phyloP scores from a whole-genome alignment of 2,113 vertebrate species.

The Stigmatopora nigra region DNA sequence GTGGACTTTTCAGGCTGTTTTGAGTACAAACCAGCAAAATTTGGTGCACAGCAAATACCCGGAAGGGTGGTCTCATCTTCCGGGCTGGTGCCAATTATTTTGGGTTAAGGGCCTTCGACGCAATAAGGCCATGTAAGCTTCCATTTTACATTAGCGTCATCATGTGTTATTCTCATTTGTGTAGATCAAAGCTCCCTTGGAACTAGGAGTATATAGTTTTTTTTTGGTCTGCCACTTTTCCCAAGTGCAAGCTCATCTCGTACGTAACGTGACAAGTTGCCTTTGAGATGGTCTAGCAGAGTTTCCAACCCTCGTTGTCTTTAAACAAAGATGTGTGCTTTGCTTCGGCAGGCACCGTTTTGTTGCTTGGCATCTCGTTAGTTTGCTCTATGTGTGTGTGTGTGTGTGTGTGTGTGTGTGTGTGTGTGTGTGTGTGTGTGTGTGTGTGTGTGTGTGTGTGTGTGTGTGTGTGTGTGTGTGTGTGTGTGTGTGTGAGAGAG shows the following conservation, averaged over 20 bases:
- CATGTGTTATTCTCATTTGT: conserved; percentile 3
- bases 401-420: conserved; percentile 69
- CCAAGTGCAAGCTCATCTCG: conserved; percentile 51
- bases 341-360: conserved; percentile 57
- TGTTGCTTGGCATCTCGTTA: conserved; percentile 63
- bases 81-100: background rate
- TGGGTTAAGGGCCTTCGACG: conserved; percentile 40
- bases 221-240: conserved; percentile 41
- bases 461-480: conserved; percentile 23
- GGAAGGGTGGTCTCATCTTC: background rate
- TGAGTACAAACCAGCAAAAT: too few relatives aligned
- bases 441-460: conserved; percentile 70
- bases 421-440: conserved; percentile 70
- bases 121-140: conserved; percentile 44
- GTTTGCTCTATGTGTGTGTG: conserved; percentile 46
- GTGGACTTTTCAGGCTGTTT: too few relatives aligned
- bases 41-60: too few relatives aligned
- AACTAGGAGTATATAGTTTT: background rate
- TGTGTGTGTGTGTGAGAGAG: conserved; percentile 45
- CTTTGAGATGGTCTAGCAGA: conserved; percentile 39
- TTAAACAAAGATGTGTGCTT: conserved; percentile 53
- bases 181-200: background rate
- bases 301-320: conserved; percentile 54
- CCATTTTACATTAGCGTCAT: background rate
- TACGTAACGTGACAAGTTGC: conserved; percentile 54